phyloP scores from a whole-genome alignment of 1,140 invertebrate genomes.

The Venustaconcha ellipsiformis region DNA sequence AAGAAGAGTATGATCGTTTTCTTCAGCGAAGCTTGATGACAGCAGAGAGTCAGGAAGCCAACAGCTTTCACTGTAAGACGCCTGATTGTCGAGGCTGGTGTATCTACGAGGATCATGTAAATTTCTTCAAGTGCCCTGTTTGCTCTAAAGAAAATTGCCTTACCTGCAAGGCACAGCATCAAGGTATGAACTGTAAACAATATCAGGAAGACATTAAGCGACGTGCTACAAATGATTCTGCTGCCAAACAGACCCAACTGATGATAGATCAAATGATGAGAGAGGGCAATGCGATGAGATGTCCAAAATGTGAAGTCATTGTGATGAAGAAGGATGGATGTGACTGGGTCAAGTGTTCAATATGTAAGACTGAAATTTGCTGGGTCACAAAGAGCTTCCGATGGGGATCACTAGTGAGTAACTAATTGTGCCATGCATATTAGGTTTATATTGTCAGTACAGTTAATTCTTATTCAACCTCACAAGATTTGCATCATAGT shows the following conservation, averaged over 20 bases:
- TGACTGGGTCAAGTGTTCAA: conserved; percentile 93
- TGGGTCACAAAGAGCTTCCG: conserved; percentile 91
- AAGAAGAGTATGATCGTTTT: conserved; percentile 82
- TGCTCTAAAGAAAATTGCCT: conserved; percentile 87
- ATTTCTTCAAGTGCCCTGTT: conserved; percentile 87
- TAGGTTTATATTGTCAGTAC: too few species aligned
- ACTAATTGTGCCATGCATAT: too few species aligned
- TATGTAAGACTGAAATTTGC: conserved; percentile 95
- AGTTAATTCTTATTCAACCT: too few species aligned
- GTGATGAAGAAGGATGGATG: conserved; percentile 95
- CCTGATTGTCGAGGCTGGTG: conserved; percentile 91
- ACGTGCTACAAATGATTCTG: conserved; percentile 75
- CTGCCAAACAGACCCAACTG: conserved; percentile 80
- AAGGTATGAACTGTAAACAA: conserved; percentile 85
- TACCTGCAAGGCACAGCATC: conserved; percentile 90
- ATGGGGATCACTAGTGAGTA: conserved; percentile 82
- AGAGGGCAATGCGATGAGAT: conserved; percentile 86
- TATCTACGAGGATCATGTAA: conserved; percentile 89
- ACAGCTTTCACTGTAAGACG: conserved; percentile 93
- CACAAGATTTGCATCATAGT: too few species aligned
- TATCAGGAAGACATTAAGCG: conserved; percentile 83
- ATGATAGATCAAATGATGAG: conserved; percentile 85
- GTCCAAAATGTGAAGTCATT: conserved; percentile 83
- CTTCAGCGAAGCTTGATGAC: conserved; percentile 84
- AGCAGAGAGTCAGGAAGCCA: conserved; percentile 84